phyloP scores from a whole-genome alignment of 2,797 vertebrate genomes.

The Gymnopithys bicolor region DNA sequence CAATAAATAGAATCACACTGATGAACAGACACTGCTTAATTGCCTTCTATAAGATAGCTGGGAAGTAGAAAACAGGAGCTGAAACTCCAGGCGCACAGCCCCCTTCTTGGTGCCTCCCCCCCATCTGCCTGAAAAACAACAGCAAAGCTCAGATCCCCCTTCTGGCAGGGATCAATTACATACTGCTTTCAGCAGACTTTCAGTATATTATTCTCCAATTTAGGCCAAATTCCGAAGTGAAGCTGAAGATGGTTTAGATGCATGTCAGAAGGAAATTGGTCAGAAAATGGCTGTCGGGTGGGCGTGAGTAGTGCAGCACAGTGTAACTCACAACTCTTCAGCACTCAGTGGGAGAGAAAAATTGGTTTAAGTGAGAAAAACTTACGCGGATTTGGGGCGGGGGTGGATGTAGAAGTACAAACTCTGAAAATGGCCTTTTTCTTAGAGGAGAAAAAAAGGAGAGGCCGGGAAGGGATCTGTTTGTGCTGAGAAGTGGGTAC shows the following conservation, averaged over 20 bases:
- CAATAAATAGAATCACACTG: neutral
- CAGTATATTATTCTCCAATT: neutral
- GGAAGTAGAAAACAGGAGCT: neutral
- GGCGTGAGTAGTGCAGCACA: neutral
- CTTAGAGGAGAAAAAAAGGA: neutral
- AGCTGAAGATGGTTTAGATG: neutral
- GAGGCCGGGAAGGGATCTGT: neutral
- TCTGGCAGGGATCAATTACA: neutral
- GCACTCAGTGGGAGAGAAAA: neutral
- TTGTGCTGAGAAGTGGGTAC: neutral
- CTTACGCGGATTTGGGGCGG: neutral
- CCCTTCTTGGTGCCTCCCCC: neutral
- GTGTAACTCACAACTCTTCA: neutral
- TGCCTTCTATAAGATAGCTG: neutral
- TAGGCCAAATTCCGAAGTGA: neutral
- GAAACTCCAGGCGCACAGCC: neutral
- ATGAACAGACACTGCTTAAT: neutral
- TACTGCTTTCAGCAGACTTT: neutral
- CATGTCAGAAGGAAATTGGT: constrained; percentile 45
- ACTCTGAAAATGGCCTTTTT: constrained; percentile 31
- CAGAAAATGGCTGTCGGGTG: constrained; percentile 39
- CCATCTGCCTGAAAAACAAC: neutral
- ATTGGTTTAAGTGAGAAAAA: constrained; percentile 41
- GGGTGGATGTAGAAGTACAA: constrained; percentile 13
- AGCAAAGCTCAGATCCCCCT: neutral